Evolutionary conservation across 2,888 invertebrate genomes (phyloP), one percentile per base, ranked within the genome.

Genomic region (Drosophila leonis): DNA sequence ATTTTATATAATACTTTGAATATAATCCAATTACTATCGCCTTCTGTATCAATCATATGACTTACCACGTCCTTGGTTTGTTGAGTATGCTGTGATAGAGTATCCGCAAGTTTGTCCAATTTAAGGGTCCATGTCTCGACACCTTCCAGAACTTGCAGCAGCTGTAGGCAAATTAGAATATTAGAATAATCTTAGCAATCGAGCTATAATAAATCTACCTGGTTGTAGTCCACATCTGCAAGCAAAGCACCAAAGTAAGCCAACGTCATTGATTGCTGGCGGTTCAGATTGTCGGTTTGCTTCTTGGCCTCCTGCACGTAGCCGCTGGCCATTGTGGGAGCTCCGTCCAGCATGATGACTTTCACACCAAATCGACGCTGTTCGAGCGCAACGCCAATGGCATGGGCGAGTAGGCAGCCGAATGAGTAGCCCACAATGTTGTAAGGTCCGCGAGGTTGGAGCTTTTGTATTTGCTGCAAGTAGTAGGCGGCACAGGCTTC

Each of bases 371-470:
- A 92, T 4, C 91, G 91, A 13, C 93, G 93, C 76, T 94, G 93
- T 91, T 98, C 97, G 67, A 99, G 93, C 91, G 97, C 97, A 46
- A 97, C 94, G 35, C 97, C 98, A 95, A 99, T 98, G 94, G 99
- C 99, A 92, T 98, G 97, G 10, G 98, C 98, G 35, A 99, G 96
- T 78, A 97, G 96, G 35, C 98, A 97, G 72, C 99, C 99, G 93
- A 97, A 99, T 0, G 99, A 99, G 94, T 99, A 99, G 3, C 99
- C 99, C 49, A 97, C 95, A 79, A 99, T 94, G 60, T 95, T 95
- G 94, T 98, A 98, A 2, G 98, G 98, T 63, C 98, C 97, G 48
- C 94, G 93, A 4, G 96, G 95, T 93, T 98, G 98, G 33, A 96
- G 94, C 62, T 94, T 94, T 90, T 95, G 96, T 88, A 98, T 95